phyloP scores from a whole-genome alignment of 2,888 invertebrate genomes.

The Apotomis betuletana region DNA sequence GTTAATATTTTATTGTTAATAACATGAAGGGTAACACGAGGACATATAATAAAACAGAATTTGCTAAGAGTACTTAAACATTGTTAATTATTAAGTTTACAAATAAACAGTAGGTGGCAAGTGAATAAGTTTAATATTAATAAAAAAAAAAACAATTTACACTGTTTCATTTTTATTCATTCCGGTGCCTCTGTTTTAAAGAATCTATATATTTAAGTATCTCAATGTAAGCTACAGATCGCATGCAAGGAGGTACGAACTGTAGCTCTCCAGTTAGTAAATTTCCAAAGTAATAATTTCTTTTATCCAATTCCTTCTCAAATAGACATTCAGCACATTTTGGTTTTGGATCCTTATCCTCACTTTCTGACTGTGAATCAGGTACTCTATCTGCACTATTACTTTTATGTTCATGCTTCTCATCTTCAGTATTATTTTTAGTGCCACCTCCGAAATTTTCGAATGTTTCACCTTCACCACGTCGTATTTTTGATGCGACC shows the following conservation, averaged over 20 bases:
- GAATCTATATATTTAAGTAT: slow-evolving; percentile 23
- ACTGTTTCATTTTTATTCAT: slow-evolving; percentile 11
- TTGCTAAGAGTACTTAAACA: too few relatives aligned
- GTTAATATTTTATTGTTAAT: too few relatives aligned
- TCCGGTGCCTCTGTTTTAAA: slow-evolving; percentile 16
- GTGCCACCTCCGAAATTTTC: slow-evolving; percentile 6
- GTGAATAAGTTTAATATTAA: too few relatives aligned
- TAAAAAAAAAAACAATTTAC: too few relatives aligned
- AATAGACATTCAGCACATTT: slow-evolving; percentile 16
- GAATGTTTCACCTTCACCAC: slow-evolving; percentile 6
- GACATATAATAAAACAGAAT: too few relatives aligned
- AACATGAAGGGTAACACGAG: too few relatives aligned
- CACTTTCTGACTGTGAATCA: slow-evolving; percentile 11
- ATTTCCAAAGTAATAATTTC: slow-evolving; percentile 23
- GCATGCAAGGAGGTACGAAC: slow-evolving; percentile 14
- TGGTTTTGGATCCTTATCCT: slow-evolving; percentile 9
- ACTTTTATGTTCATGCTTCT: not conserved
- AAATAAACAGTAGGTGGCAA: too few relatives aligned
- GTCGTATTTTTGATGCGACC: slow-evolving; percentile 7
- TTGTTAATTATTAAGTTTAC: too few relatives aligned
- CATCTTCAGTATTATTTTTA: slow-evolving; percentile 7
- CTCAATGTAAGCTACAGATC: slow-evolving; percentile 14
- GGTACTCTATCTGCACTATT: not conserved
- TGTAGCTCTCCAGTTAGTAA: slow-evolving; percentile 15
- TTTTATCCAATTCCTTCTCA: slow-evolving; percentile 21